These are phyloP conservation scores for Loxodonta africana DNA, from an alignment of 2,113 vertebrate species.

Conservation along the genomic window DNA sequence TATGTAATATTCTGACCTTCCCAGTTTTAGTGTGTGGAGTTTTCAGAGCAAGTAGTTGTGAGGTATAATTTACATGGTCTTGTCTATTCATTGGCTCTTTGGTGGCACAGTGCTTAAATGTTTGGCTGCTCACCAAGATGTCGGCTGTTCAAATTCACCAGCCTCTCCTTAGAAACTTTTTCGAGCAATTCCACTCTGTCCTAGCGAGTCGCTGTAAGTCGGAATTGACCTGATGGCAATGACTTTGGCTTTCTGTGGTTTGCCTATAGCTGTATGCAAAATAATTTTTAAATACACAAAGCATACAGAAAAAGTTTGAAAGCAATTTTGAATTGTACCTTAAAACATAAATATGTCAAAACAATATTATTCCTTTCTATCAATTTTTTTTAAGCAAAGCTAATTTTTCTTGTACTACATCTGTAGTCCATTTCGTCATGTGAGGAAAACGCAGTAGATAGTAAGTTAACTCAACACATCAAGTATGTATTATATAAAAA, in stretches of 20 bases:
- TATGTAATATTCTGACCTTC: constrained; percentile 71
- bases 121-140: too few species aligned
- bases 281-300: constrained; percentile 22
- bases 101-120: too few species aligned
- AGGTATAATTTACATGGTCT: constrained; percentile 41
- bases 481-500: background rate
- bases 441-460: background rate
- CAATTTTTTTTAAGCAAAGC: background rate
- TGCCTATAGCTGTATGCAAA: background rate
- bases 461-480: background rate
- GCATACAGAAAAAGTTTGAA: background rate
- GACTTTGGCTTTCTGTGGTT: too few species aligned
- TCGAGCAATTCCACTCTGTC: too few species aligned
- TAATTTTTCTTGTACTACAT: background rate
- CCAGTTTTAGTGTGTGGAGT: constrained; percentile 54
- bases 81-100: too few species aligned
- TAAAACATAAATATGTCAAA: background rate
- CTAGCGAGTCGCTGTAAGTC: background rate
- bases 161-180: too few species aligned
- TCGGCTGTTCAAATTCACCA: too few species aligned
- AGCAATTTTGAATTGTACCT: background rate
- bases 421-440: background rate
- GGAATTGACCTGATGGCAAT: too few species aligned
- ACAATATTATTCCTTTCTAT: background rate
- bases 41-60: constrained; percentile 29